These are phyloP conservation scores for Aphodius granarius DNA, from an alignment of 2,888 invertebrate genomes.

Conservation along the genomic window DNA sequence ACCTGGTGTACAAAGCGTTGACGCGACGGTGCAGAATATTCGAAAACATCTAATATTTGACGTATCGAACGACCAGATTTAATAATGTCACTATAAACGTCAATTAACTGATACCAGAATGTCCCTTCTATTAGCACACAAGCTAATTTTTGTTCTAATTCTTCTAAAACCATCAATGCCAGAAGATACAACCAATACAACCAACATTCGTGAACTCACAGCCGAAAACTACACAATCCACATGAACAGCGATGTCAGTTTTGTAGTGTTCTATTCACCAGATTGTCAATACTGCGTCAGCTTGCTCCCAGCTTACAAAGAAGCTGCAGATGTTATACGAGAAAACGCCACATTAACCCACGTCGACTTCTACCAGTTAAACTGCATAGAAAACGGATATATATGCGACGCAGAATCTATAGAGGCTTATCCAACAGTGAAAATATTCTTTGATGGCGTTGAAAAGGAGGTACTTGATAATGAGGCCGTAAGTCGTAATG, in stretches of 20 bases:
- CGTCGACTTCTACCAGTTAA: slow-evolving; percentile 68
- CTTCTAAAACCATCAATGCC: too few relatives aligned
- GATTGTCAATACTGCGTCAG: slow-evolving; percentile 17
- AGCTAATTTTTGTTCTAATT: too few relatives aligned
- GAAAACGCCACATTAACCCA: slow-evolving; percentile 10
- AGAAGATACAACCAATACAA: not conserved
- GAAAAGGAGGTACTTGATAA: slow-evolving; percentile 85
- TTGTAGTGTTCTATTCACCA: slow-evolving; percentile 21
- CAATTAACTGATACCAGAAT: too few relatives aligned
- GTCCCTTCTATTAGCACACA: too few relatives aligned
- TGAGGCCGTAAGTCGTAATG: slow-evolving; percentile 76
- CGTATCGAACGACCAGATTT: too few relatives aligned
- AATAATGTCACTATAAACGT: too few relatives aligned
- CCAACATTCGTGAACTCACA: not conserved
- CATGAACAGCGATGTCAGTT: slow-evolving; percentile 16
- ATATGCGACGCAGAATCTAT: slow-evolving; percentile 83
- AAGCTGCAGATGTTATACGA: slow-evolving; percentile 7
- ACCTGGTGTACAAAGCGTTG: too few relatives aligned
- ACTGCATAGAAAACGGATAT: slow-evolving; percentile 84
- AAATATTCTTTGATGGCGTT: slow-evolving; percentile 83
- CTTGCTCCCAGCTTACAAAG: slow-evolving; percentile 8
- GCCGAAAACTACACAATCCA: not conserved
- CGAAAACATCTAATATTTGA: too few relatives aligned
- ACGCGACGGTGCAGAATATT: too few relatives aligned
- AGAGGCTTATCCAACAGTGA: slow-evolving; percentile 90